phyloP scores from a whole-genome alignment of 2,888 invertebrate genomes.

The Drosophila yooni region DNA sequence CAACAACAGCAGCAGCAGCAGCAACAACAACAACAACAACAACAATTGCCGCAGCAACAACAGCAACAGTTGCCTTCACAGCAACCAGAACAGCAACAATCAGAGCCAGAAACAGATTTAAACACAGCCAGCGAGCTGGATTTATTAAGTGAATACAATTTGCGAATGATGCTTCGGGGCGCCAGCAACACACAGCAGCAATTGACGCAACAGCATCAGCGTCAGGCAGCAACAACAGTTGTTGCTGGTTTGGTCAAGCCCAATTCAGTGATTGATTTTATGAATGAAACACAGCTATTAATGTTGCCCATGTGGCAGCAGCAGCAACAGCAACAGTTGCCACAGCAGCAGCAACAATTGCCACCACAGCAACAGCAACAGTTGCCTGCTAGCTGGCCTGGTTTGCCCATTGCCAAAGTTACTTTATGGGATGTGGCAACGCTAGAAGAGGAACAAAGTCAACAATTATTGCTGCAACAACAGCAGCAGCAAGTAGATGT shows the following conservation, averaged over 20 bases:
- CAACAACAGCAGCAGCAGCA: conserved; percentile 58
- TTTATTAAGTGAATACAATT: conserved; percentile 78
- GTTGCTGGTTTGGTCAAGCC: conserved; percentile 16
- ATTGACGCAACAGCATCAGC: conserved; percentile 10
- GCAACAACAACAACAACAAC: conserved; percentile 16
- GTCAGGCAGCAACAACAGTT: conserved; percentile 35
- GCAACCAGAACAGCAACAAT: conserved; percentile 13
- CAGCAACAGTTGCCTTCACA: conserved; percentile 1
- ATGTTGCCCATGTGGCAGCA: conserved; percentile 79
- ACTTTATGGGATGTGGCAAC: conserved; percentile 74
- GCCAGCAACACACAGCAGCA: conserved; percentile 11
- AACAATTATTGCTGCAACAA: conserved; percentile 57
- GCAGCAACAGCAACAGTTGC: conserved; percentile 58
- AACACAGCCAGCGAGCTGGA: conserved; percentile 59
- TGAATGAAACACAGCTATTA: conserved; percentile 70
- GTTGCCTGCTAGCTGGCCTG: conserved; percentile 39
- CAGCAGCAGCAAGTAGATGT: conserved; percentile 17
- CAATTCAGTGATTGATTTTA: conserved; percentile 60
- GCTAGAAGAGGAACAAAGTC: conserved; percentile 64
- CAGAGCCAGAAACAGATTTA: conserved; percentile 1
- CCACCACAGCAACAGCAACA: conserved; percentile 19
- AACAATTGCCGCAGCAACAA: not conserved
- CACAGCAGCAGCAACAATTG: conserved; percentile 62
- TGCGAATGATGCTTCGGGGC: conserved; percentile 77
- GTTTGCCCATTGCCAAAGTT: conserved; percentile 46